phyloP scores from a whole-genome alignment of 2,797 vertebrate genomes.

The Phataginus tricuspis region DNA sequence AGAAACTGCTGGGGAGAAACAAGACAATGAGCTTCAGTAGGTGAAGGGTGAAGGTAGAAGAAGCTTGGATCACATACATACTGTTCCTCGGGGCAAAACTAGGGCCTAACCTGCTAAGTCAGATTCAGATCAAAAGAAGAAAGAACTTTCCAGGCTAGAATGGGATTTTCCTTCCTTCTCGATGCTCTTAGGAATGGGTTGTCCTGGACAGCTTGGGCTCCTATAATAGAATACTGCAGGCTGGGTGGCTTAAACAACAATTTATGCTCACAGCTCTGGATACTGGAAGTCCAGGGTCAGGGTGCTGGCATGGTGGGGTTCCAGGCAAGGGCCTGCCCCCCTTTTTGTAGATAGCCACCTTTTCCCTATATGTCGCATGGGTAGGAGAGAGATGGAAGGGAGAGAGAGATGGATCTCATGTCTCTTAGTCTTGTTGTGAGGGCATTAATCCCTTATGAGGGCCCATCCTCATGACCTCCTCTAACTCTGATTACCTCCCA shows the following conservation, averaged over 20 bases:
- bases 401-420: not conserved
- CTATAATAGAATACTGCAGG: not conserved
- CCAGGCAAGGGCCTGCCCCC: not conserved
- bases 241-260: not conserved
- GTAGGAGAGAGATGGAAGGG: not conserved
- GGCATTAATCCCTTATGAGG: not conserved
- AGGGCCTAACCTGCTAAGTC: not conserved
- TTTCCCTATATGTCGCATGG: not conserved
- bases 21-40: accelerated
- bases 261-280: not conserved
- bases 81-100: not conserved
- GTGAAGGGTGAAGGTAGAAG: not conserved
- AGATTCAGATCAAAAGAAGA: not conserved
- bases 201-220: not conserved
- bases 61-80: not conserved
- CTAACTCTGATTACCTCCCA: not conserved
- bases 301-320: not conserved
- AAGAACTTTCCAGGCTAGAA: not conserved
- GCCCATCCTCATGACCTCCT: not conserved
- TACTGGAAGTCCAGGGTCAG: not conserved
- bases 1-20: not conserved
- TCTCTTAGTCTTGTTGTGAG: not conserved
- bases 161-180: not conserved
- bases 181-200: not conserved
- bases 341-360: not conserved